A percentile compares a stretch with the other conserved stretches of the same genome.
These are phyloP conservation scores for Pseudochaenichthys georgianus DNA, from an alignment of 2,797 vertebrate genomes.

Conservation along the genomic window DNA sequence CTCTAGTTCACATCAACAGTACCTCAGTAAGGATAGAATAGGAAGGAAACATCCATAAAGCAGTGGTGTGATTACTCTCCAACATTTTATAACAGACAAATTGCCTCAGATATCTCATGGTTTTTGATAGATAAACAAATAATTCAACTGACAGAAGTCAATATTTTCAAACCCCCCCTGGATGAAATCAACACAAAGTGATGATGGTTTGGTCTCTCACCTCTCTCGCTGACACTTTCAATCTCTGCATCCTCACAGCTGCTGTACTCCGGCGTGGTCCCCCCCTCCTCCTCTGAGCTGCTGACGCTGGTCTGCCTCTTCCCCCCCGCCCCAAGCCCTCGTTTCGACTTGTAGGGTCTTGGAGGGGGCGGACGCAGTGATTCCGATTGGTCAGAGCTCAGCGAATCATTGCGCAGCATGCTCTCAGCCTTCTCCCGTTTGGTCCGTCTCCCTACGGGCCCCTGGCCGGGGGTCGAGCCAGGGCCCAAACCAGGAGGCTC, in stretches of 20 bases:
- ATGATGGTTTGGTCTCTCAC: slow-evolving; percentile 77
- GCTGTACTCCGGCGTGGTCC: slow-evolving; percentile 97
- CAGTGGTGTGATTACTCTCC: not conserved
- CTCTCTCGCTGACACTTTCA: slow-evolving; percentile 97
- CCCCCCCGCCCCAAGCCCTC: slow-evolving; percentile 88
- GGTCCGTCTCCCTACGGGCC: slow-evolving; percentile 89
- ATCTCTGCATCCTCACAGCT: slow-evolving; percentile 99
- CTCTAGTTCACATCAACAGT: not conserved
- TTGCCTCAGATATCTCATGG: not conserved
- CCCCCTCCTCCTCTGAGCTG: slow-evolving; percentile 98
- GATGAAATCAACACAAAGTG: slow-evolving; percentile 2
- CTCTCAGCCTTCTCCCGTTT: slow-evolving; percentile 96
- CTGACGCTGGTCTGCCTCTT: slow-evolving; percentile 97
- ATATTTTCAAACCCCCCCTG: not conserved
- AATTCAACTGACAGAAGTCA: slow-evolving; percentile 22
- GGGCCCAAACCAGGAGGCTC: slow-evolving; percentile 87
- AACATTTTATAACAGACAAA: not conserved
- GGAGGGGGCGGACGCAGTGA: slow-evolving; percentile 95
- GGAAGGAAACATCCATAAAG: slow-evolving; percentile 3
- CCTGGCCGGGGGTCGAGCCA: slow-evolving; percentile 85
- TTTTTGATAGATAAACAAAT: slow-evolving; percentile 35
- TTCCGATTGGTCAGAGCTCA: slow-evolving; percentile 98
- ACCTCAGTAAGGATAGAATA: not conserved
- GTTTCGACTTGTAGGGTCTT: slow-evolving; percentile 93
- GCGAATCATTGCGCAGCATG: slow-evolving; percentile 97